These are phyloP conservation scores for Mobula birostris DNA, from an alignment of 2,113 vertebrate genomes.

Conservation along the genomic window DNA sequence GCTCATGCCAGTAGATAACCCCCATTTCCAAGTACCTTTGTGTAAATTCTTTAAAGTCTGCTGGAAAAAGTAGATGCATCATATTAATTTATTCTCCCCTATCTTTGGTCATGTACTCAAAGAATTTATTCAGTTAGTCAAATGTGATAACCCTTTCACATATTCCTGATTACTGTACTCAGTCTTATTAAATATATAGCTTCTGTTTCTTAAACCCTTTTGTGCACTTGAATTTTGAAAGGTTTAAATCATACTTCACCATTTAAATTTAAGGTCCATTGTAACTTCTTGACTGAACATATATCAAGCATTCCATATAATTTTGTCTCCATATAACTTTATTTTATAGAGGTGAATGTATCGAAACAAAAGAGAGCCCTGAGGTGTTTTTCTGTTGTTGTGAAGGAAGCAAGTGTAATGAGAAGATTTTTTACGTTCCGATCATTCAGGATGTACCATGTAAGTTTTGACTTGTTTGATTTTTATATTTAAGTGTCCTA, in stretches of 20 bases:
- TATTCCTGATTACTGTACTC: no score
- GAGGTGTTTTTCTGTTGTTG: constrained; percentile 98
- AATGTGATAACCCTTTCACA: no score
- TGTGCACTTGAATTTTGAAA: constrained; percentile 36
- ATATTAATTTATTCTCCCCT: no score
- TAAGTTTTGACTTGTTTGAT: constrained; percentile 51
- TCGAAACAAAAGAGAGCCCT: constrained; percentile 89
- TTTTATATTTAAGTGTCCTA: not conserved
- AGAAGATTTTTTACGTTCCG: constrained; percentile 83
- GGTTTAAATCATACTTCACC: constrained; percentile 47
- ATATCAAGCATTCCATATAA: not conserved
- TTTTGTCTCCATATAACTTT: constrained; percentile 35
- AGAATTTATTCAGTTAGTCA: no score
- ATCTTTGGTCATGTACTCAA: no score
- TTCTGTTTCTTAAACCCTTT: no score
- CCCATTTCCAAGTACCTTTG: no score
- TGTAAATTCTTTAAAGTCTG: no score
- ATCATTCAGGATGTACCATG: constrained; percentile 68
- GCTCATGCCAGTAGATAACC: no score
- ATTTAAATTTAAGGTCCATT: not conserved
- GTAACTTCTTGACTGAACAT: not conserved
- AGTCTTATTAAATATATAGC: no score
- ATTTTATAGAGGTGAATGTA: constrained; percentile 75
- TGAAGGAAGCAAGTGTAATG: constrained; percentile 94
- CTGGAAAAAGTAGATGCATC: no score